Conservation (phyloP, 2,888 invertebrate genomes). For the Drosophila hamatofila region DNA sequence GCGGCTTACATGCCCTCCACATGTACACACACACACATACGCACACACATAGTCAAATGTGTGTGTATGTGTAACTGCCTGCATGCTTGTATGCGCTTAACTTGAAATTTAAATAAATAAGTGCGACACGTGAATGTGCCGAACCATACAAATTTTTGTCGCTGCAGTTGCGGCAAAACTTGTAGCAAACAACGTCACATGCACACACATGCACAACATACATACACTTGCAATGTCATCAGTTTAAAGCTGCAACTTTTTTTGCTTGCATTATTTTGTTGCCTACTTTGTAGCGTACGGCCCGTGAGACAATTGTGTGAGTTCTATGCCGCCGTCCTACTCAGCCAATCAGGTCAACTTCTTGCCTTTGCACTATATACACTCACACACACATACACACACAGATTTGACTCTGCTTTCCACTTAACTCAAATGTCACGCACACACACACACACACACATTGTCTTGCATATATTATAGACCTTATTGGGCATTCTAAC, state of each 20-base stretch:
- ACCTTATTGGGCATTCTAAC: neutral
- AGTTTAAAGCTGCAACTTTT: slow-evolving; percentile 34
- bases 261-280: slow-evolving; percentile 50
- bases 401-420: slow-evolving; percentile 1
- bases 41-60: neutral
- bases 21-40: slow-evolving; percentile 4
- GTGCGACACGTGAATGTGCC: slow-evolving; percentile 48
- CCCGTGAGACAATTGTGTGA: slow-evolving; percentile 24
- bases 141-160: slow-evolving; percentile 35
- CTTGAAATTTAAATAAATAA: slow-evolving; percentile 72
- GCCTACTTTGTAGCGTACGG: slow-evolving; percentile 43
- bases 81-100: slow-evolving; percentile 32
- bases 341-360: slow-evolving; percentile 53
- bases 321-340: slow-evolving; percentile 2
- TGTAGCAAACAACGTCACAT: slow-evolving; percentile 42
- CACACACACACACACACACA: neutral
- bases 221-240: slow-evolving; percentile 33
- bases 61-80: neutral
- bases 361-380: slow-evolving; percentile 25
- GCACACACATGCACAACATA: slow-evolving; percentile 5
- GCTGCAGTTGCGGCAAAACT: slow-evolving; percentile 51
- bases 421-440: slow-evolving; percentile 30
- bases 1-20: slow-evolving; percentile 15
- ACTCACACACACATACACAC: slow-evolving; percentile 16
- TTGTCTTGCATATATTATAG: neutral